Conservation (phyloP, 2,113 vertebrate species). For the rat (Rattus norvegicus) region DNA sequence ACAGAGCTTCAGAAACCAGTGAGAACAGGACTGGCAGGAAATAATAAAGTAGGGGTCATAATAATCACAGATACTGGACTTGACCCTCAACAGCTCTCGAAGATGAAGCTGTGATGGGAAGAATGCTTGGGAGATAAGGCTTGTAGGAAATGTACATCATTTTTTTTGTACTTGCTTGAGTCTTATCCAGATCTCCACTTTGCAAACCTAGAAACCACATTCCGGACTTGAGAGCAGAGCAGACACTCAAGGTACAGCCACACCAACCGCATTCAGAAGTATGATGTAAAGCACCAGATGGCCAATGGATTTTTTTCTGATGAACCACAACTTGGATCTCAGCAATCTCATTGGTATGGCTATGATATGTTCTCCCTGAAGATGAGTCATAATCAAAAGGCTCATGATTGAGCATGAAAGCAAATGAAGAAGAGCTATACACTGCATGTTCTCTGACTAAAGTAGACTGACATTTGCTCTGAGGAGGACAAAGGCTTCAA, state of each 20-base stretch:
- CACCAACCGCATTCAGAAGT: neutral
- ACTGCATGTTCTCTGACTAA: neutral
- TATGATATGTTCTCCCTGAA: neutral
- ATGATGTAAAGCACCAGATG: neutral
- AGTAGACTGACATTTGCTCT: neutral
- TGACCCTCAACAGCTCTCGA: neutral
- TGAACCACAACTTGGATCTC: neutral
- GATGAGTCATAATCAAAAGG: neutral
- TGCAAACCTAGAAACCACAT: neutral
- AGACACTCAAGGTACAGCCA: neutral
- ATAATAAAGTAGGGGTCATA: neutral
- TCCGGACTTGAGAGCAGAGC: neutral
- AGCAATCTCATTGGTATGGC: neutral
- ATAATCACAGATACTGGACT: neutral
- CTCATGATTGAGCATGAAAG: neutral
- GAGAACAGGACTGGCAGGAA: neutral
- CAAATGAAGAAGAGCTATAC: neutral
- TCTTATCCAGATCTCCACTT: neutral
- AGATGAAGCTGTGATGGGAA: neutral
- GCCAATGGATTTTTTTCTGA: neutral
- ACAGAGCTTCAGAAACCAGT: neutral
- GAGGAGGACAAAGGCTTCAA: neutral
- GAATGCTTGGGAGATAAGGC: neutral
- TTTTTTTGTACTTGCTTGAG: neutral
- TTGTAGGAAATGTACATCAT: rapidly evolving